Evolutionary conservation across 2,797 vertebrate genomes (phyloP).

Genomic region (Pagetopsis macropterus): DNA sequence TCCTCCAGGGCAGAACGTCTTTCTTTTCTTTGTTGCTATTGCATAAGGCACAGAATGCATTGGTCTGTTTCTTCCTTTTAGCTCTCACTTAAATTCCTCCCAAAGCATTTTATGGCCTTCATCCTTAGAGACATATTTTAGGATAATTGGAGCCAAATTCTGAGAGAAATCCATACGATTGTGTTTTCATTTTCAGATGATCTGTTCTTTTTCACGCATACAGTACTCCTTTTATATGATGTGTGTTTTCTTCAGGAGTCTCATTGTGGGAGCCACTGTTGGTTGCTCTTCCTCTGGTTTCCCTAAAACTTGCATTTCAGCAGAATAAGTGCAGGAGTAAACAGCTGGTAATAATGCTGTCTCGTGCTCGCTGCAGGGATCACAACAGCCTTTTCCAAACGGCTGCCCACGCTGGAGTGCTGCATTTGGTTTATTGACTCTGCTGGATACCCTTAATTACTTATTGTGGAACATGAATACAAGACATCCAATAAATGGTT

Average conservation of each 20-base stretch:
- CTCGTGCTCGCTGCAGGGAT: constrained; percentile 26
- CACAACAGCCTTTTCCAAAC: constrained; percentile 14
- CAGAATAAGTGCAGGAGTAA: constrained; percentile 33
- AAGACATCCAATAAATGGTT: constrained; percentile 1
- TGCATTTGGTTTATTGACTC: constrained; percentile 8
- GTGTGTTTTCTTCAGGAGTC: constrained; percentile 1
- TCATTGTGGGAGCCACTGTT: constrained; percentile 4
- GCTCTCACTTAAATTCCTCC: neutral
- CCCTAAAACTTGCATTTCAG: constrained; percentile 48
- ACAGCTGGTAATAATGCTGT: constrained; percentile 33
- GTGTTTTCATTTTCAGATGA: constrained; percentile 3
- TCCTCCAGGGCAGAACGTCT: constrained; percentile 17
- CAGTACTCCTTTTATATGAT: neutral
- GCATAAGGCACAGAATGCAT: neutral
- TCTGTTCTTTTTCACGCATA: neutral
- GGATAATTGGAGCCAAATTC: neutral
- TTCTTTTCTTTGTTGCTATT: constrained; percentile 24
- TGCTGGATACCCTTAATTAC: constrained; percentile 17
- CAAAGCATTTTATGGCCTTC: neutral
- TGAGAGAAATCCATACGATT: neutral
- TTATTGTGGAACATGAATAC: constrained; percentile 14
- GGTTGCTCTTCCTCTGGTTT: constrained; percentile 30
- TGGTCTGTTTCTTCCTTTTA: neutral
- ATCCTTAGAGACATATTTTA: no score
- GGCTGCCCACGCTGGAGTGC: neutral